Percentiles rank a stretch among this genome's conserved stretches.
phyloP scores from a whole-genome alignment of 2,888 invertebrate species.

The Siphlonurus alternatus region DNA sequence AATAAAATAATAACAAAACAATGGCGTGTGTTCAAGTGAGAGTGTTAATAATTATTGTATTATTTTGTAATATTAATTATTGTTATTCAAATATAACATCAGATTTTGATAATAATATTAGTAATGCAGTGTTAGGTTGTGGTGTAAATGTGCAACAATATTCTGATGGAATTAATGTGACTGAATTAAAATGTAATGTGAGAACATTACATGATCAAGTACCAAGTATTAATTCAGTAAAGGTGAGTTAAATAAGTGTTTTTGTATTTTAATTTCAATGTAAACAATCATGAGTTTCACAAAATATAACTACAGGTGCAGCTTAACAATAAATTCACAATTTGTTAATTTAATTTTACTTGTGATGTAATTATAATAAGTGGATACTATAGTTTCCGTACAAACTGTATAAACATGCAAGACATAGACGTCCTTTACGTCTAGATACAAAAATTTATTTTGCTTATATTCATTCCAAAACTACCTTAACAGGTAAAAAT shows the following conservation, averaged over 20 bases:
- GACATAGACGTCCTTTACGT: too few species aligned
- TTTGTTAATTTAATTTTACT: too few species aligned
- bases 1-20: not conserved
- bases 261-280: too few species aligned
- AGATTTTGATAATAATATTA: not conserved
- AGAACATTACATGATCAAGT: not conserved
- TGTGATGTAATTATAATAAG: too few species aligned
- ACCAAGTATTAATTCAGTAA: not conserved
- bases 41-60: not conserved
- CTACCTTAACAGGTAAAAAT: too few species aligned
- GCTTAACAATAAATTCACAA: not conserved
- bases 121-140: not conserved
- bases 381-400: too few species aligned
- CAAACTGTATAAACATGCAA: too few species aligned
- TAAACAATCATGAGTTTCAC: too few species aligned
- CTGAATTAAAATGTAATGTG: not conserved
- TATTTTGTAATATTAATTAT: not conserved
- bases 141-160: not conserved
- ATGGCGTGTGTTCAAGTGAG: not conserved
- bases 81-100: too few species aligned
- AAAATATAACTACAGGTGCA: not conserved
- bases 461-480: too few species aligned
- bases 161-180: not conserved
- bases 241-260: too few species aligned
- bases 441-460: too few species aligned